phyloP scores from a whole-genome alignment of 2,888 invertebrate species.

The Incurvaria masculella region DNA sequence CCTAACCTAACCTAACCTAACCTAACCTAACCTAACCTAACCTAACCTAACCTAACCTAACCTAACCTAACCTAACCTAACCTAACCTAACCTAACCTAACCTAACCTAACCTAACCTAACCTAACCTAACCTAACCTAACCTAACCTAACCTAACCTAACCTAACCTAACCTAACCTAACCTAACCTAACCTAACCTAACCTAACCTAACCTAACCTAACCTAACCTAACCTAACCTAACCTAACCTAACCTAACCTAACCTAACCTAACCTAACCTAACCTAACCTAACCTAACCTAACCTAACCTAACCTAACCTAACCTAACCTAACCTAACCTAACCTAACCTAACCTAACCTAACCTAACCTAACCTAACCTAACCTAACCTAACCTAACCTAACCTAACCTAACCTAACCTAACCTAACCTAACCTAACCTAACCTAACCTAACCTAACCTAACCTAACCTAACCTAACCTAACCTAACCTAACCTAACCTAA shows the following conservation, averaged over 20 bases:
- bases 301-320: slow-evolving; percentile 2
- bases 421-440: too few species aligned
- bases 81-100: slow-evolving; percentile 2
- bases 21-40: slow-evolving; percentile 2
- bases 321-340: slow-evolving; percentile 2
- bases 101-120: slow-evolving; percentile 2
- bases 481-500: too few species aligned
- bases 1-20: slow-evolving; percentile 2
- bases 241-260: slow-evolving; percentile 2
- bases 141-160: slow-evolving; percentile 2
- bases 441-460: too few species aligned
- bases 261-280: slow-evolving; percentile 2
- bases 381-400: too few species aligned
- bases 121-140: slow-evolving; percentile 2
- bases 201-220: slow-evolving; percentile 2
- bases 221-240: slow-evolving; percentile 2
- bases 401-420: too few species aligned
- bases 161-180: slow-evolving; percentile 2
- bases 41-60: slow-evolving; percentile 2
- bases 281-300: slow-evolving; percentile 2
- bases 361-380: slow-evolving; percentile 9
- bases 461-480: too few species aligned
- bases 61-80: slow-evolving; percentile 2
- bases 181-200: slow-evolving; percentile 2
- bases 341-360: slow-evolving; percentile 4